Conservation (phyloP, 2,113 vertebrate species). For the Burhinus bistriatus region DNA sequence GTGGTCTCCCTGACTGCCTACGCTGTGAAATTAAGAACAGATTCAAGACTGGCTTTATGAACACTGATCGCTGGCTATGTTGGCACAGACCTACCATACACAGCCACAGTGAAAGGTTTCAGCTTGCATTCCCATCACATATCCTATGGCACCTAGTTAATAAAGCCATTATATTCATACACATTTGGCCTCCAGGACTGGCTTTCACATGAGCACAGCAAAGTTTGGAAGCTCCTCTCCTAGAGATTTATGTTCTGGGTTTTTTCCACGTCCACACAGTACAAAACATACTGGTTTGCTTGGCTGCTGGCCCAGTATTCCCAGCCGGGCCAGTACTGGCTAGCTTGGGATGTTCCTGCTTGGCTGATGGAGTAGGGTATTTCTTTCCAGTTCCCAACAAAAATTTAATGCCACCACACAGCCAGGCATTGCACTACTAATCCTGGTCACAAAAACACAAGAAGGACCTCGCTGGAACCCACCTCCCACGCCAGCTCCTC, state of each 20-base stretch:
- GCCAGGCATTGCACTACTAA: neutral
- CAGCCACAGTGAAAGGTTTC: neutral
- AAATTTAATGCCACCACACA: neutral
- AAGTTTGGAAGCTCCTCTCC: neutral
- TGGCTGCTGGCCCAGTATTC: neutral
- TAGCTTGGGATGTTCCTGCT: neutral
- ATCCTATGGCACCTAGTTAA: neutral
- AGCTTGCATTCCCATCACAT: neutral
- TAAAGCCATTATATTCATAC: neutral
- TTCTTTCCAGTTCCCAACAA: neutral
- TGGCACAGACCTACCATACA: neutral
- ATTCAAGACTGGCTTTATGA: neutral
- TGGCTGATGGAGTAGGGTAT: neutral
- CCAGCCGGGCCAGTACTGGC: neutral
- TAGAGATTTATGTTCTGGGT: neutral
- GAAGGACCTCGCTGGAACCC: neutral
- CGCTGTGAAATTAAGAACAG: neutral
- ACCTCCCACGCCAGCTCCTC: neutral
- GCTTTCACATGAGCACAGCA: neutral
- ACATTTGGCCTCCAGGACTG: neutral
- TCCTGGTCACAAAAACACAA: neutral
- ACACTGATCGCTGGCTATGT: fast-evolving
- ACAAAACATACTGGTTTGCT: neutral
- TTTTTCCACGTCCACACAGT: neutral
- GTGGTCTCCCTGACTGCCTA: neutral